Conservation (phyloP, 2,113 vertebrate genomes). For the Lanius collurio region DNA sequence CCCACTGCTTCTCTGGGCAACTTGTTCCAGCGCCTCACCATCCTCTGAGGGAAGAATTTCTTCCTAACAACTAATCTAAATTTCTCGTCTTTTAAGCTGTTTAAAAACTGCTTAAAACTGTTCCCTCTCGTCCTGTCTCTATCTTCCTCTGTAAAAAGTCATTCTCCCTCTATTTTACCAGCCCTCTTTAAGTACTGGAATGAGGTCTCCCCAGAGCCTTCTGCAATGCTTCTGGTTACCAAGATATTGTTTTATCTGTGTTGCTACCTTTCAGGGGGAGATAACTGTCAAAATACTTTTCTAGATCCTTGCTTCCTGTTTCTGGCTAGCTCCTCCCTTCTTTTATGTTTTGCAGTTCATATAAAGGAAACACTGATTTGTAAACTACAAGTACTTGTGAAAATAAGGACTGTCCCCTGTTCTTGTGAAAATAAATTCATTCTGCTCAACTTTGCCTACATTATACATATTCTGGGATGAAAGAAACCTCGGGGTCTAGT, state of each 20-base stretch:
- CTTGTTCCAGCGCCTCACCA: background rate
- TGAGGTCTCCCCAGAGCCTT: background rate
- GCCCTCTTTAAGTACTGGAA: background rate
- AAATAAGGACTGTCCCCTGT: background rate
- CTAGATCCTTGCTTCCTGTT: conserved; percentile 26
- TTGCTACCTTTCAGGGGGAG: background rate
- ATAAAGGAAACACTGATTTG: conserved; percentile 41
- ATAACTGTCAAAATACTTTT: conserved; percentile 4
- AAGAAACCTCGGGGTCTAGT: background rate
- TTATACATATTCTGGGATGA: background rate
- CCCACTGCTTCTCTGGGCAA: background rate
- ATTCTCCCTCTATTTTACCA: background rate
- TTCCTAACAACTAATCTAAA: background rate
- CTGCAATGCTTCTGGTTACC: background rate
- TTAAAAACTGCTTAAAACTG: background rate
- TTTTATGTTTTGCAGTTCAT: conserved; percentile 21
- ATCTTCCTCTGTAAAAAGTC: background rate
- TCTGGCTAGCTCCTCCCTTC: conserved; percentile 17
- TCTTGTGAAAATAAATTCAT: conserved; percentile 13
- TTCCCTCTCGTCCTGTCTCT: background rate
- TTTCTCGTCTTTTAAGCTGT: background rate
- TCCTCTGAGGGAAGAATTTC: background rate
- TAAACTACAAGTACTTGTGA: conserved; percentile 19
- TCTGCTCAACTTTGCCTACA: background rate
- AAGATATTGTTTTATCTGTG: background rate